Evolutionary conservation across 2,888 invertebrate genomes (phyloP).

Genomic region (Anticlea derivata): DNA sequence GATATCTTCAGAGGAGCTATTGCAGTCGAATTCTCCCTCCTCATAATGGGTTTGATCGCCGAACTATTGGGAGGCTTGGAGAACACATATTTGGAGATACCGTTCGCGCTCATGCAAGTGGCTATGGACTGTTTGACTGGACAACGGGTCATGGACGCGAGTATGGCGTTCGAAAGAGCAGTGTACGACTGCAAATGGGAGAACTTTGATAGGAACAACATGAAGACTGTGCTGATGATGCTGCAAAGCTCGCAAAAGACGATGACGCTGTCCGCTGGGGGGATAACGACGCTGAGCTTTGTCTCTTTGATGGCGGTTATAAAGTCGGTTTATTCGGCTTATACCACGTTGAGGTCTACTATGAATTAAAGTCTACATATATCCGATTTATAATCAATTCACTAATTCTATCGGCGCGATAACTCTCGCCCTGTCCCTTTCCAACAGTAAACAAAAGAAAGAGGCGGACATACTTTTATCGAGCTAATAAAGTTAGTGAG

Average conservation of each 20-base stretch:
- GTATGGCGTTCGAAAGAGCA: constrained; percentile 49
- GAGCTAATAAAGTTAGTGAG: no score
- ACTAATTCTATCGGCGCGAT: no score
- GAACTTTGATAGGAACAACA: constrained; percentile 55
- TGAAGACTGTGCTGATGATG: constrained; percentile 55
- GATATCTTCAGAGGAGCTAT: constrained; percentile 46
- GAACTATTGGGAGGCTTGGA: constrained; percentile 52
- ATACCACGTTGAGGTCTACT: constrained; percentile 4
- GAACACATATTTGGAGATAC: constrained; percentile 52
- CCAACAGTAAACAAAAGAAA: no score
- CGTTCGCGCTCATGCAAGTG: constrained; percentile 50
- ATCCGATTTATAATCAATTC: no score
- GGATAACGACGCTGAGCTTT: constrained; percentile 52
- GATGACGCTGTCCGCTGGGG: constrained; percentile 59
- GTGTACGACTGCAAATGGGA: constrained; percentile 67
- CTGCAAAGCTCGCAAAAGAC: constrained; percentile 59
- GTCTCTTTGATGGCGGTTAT: constrained; percentile 54
- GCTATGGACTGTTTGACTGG: constrained; percentile 61
- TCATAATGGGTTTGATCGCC: constrained; percentile 43
- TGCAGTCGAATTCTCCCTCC: constrained; percentile 47
- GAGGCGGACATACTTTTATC: no score
- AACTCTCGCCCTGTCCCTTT: no score
- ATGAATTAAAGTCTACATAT: constrained; percentile 8
- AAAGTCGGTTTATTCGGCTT: constrained; percentile 51
- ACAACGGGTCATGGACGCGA: constrained; percentile 60